These are phyloP conservation scores for Prunella strophiata DNA, from an alignment of 2,797 vertebrate species.

Conservation along the genomic window DNA sequence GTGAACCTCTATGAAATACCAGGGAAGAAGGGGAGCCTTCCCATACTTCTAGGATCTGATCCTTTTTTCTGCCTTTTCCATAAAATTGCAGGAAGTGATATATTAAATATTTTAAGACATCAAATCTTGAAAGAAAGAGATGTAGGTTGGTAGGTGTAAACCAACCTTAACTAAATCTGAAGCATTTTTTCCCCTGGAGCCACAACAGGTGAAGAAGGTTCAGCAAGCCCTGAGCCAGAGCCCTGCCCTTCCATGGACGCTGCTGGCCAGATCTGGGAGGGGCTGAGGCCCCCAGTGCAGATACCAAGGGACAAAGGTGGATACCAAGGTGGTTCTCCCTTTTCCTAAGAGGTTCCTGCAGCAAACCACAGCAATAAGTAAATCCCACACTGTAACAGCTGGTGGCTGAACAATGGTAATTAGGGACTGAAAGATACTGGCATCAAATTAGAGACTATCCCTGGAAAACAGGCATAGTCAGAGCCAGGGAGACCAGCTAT, in stretches of 20 bases:
- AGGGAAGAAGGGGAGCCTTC: neutral
- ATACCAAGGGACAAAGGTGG: too few species aligned
- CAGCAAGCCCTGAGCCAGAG: neutral
- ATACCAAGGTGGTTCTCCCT: neutral
- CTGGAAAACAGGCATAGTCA: neutral
- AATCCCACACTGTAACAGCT: neutral
- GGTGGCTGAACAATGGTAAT: conserved; percentile 7
- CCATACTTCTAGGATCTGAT: neutral
- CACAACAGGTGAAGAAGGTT: neutral
- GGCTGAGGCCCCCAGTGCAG: neutral
- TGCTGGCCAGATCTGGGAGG: neutral
- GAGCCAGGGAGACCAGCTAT: neutral
- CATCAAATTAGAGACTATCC: conserved; percentile 3
- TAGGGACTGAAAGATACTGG: neutral
- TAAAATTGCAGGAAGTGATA: neutral
- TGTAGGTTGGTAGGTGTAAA: neutral
- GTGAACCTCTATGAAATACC: neutral
- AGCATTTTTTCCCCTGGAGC: rapidly evolving
- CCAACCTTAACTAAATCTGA: neutral
- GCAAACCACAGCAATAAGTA: neutral
- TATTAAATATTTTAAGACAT: neutral
- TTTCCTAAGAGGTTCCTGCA: neutral
- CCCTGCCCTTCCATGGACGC: neutral
- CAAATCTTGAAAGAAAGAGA: neutral
- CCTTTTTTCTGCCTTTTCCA: neutral